phyloP scores from a whole-genome alignment of 2,113 vertebrate genomes.

The Coreoperca whiteheadi region DNA sequence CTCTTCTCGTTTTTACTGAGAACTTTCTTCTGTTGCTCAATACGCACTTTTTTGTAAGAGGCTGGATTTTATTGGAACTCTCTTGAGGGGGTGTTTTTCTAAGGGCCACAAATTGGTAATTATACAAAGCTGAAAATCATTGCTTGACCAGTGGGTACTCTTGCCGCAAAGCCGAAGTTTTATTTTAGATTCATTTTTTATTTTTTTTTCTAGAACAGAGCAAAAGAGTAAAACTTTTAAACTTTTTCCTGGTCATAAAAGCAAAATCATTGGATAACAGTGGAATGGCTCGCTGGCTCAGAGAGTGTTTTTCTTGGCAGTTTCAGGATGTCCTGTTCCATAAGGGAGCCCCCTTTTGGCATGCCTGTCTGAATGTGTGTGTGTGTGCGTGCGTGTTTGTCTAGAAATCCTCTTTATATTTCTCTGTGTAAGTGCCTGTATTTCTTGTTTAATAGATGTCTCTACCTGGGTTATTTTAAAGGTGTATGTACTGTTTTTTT shows the following conservation, averaged over 20 bases:
- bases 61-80: constrained; percentile 68
- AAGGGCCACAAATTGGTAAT: constrained; percentile 59
- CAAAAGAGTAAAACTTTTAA: constrained; percentile 57
- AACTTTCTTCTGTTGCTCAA: constrained; percentile 76
- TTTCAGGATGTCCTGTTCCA: constrained; percentile 82
- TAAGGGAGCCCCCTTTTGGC: constrained; percentile 79
- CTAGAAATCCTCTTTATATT: constrained; percentile 65
- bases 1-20: constrained; percentile 58
- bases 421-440: constrained; percentile 49
- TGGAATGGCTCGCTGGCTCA: constrained; percentile 73
- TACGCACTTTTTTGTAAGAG: constrained; percentile 33
- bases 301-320: constrained; percentile 78
- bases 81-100: constrained; percentile 42
- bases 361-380: constrained; percentile 47
- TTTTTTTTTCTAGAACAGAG: constrained; percentile 37
- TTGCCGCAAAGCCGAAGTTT: constrained; percentile 53
- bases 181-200: constrained; percentile 53
- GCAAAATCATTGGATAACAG: constrained; percentile 71
- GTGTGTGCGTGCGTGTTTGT: constrained; percentile 51
- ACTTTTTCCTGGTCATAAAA: constrained; percentile 72
- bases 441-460: constrained; percentile 43
- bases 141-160: constrained; percentile 57
- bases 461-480: constrained; percentile 62
- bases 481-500: constrained; percentile 38
- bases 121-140: constrained; percentile 65